Evolutionary conservation across 2,888 invertebrate genomes (phyloP).

Genomic region (Diaphora mendica): DNA sequence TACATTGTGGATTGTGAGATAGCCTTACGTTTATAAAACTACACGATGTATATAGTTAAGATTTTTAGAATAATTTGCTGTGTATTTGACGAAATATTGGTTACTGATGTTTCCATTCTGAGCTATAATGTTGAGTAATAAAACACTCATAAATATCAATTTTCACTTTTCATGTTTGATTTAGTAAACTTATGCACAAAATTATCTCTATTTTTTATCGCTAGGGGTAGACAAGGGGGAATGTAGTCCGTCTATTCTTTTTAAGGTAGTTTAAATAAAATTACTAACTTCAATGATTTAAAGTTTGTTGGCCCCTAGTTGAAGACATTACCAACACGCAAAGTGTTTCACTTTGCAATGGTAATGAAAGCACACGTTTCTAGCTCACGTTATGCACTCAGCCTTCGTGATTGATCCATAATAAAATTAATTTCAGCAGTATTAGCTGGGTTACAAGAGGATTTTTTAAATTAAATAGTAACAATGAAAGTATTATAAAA

Average conservation of each 20-base stretch:
- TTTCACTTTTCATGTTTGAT: background rate
- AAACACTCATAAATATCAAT: background rate
- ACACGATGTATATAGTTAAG: too few relatives aligned
- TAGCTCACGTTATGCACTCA: conserved; percentile 20
- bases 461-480: too few relatives aligned
- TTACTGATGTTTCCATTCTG: background rate
- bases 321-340: conserved; percentile 25
- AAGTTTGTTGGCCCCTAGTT: conserved; percentile 23
- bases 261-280: background rate
- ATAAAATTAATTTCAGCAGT: background rate
- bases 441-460: background rate
- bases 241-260: background rate
- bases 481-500: background rate
- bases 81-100: background rate
- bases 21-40: too few relatives aligned
- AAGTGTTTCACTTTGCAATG: conserved; percentile 30
- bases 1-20: too few relatives aligned
- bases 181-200: background rate
- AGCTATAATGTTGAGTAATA: background rate
- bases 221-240: background rate
- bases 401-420: conserved; percentile 14
- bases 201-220: background rate
- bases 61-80: background rate
- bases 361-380: conserved; percentile 24
- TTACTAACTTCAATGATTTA: too few relatives aligned